Conservation (phyloP, 2,888 invertebrate species). For the Drosophila neonasuta region DNA sequence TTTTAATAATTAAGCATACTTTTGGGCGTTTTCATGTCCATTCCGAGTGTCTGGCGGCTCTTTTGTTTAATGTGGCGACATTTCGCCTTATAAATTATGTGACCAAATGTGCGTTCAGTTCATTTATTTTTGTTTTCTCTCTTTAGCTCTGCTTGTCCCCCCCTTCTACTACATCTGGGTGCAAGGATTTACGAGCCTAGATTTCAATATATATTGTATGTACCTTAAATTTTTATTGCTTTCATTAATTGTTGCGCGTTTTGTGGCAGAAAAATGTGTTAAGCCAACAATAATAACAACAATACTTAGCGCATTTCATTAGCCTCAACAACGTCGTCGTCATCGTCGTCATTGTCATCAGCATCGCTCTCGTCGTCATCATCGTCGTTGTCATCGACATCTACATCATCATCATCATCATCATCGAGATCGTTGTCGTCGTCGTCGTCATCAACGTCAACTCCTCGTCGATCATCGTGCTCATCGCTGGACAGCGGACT, state of each 20-base stretch:
- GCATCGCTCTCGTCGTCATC: slow-evolving; percentile 1
- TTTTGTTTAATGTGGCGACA: slow-evolving; percentile 48
- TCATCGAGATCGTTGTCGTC: slow-evolving; percentile 9
- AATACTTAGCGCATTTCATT: slow-evolving; percentile 11
- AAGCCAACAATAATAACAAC: too few species aligned
- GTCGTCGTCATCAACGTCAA: slow-evolving; percentile 25
- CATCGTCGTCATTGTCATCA: slow-evolving; percentile 5
- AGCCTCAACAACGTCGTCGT: slow-evolving; percentile 8
- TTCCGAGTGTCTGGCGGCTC: slow-evolving; percentile 37
- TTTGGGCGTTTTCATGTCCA: slow-evolving; percentile 71
- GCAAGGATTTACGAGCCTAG: slow-evolving; percentile 34
- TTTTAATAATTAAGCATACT: slow-evolving; percentile 76
- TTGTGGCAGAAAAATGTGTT: slow-evolving; percentile 11
- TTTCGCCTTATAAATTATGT: slow-evolving; percentile 50
- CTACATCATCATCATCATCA: slow-evolving; percentile 16
- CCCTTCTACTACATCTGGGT: background rate
- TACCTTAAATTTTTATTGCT: slow-evolving; percentile 65
- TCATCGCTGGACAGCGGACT: slow-evolving; percentile 25
- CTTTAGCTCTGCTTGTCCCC: too few species aligned
- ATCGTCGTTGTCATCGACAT: slow-evolving; percentile 9
- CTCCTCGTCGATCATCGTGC: slow-evolving; percentile 20
- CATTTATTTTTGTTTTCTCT: slow-evolving; percentile 39
- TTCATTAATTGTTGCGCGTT: slow-evolving; percentile 48
- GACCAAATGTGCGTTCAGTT: slow-evolving; percentile 46
- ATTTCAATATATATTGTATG: slow-evolving; percentile 37